Percentiles rank a stretch among this genome's conserved stretches.
phyloP scores from a whole-genome alignment of 2,113 vertebrate genomes.

The Galeopterus variegatus region DNA sequence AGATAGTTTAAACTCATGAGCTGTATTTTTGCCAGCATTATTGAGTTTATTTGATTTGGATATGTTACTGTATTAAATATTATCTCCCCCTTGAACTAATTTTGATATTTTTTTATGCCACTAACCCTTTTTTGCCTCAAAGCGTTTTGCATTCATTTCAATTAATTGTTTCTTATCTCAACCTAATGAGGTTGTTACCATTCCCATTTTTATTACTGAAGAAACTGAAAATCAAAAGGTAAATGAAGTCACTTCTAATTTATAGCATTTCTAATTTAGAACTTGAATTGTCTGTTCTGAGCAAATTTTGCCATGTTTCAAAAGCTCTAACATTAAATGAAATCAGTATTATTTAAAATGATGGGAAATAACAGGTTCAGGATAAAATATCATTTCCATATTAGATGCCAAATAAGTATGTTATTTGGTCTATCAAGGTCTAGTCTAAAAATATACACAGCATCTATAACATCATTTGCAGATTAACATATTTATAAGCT shows the following conservation, averaged over 20 bases:
- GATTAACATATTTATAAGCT: conserved; percentile 70
- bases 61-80: conserved; percentile 66
- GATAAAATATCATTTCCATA: conserved; percentile 63
- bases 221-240: conserved; percentile 54
- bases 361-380: conserved; percentile 61
- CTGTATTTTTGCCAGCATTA: conserved; percentile 39
- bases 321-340: conserved; percentile 51
- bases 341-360: conserved; percentile 80
- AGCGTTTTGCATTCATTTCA: conserved; percentile 69
- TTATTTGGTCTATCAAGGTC: conserved; percentile 78
- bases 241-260: conserved; percentile 60
- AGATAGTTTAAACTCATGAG: conserved; percentile 63
- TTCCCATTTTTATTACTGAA: conserved; percentile 72
- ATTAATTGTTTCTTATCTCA: conserved; percentile 68
- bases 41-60: conserved; percentile 63
- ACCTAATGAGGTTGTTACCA: conserved; percentile 71
- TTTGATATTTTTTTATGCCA: conserved; percentile 68
- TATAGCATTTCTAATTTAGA: conserved; percentile 63
- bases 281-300: conserved; percentile 32
- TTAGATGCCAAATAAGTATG: conserved; percentile 74
- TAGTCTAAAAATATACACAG: conserved; percentile 73
- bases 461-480: conserved; percentile 65
- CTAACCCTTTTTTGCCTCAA: conserved; percentile 58
- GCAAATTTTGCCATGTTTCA: conserved; percentile 55
- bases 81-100: conserved; percentile 65